Conservation (phyloP, 2,888 invertebrate genomes). For the Volucella inanis region DNA sequence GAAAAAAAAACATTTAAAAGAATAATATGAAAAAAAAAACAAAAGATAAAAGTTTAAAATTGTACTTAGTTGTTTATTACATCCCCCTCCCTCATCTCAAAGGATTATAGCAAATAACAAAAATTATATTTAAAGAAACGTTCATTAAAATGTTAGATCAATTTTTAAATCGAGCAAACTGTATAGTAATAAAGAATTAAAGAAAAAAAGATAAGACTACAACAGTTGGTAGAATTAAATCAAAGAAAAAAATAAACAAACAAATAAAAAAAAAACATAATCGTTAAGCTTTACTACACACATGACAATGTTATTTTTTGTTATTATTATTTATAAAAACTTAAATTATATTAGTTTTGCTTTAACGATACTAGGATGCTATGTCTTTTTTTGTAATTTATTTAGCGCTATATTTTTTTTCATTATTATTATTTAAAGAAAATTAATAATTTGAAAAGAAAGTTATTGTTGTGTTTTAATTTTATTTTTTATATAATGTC, state of each 20-base stretch:
- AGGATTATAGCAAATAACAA: conserved; percentile 19
- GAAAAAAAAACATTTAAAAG: conserved; percentile 25
- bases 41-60: conserved; percentile 24
- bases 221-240: conserved; percentile 41
- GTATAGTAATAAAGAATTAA: background rate
- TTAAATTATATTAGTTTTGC: conserved; percentile 23
- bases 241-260: background rate
- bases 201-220: conserved; percentile 30
- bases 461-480: conserved; percentile 18
- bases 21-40: conserved; percentile 3
- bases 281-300: conserved; percentile 41
- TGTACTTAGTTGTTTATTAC: conserved; percentile 53
- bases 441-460: background rate
- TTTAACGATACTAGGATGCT: conserved; percentile 14
- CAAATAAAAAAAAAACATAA: conserved; percentile 2
- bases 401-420: conserved; percentile 24
- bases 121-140: conserved; percentile 12
- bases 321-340: conserved; percentile 30
- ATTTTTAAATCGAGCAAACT: conserved; percentile 32
- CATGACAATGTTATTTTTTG: conserved; percentile 38
- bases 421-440: background rate
- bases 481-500: background rate
- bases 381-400: conserved; percentile 3
- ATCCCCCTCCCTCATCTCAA: conserved; percentile 26
- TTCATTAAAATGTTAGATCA: conserved; percentile 28